phyloP scores from a whole-genome alignment of 2,888 invertebrate species.

The Brachypalpus laphriformis region DNA sequence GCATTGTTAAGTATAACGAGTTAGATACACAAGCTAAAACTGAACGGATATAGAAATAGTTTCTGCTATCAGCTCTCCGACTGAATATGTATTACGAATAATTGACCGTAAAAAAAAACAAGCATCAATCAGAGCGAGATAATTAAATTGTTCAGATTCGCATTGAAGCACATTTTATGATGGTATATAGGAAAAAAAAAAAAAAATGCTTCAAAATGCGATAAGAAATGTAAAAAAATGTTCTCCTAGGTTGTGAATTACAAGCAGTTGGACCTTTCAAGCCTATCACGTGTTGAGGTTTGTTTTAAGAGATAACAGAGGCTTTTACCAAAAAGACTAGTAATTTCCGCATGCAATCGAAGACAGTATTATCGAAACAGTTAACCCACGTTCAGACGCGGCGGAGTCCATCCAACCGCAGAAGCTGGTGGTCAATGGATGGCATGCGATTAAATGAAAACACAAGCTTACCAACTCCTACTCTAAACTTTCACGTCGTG shows the following conservation, averaged over 20 bases:
- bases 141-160: conserved; percentile 11
- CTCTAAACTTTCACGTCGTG: too few relatives aligned
- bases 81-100: conserved; percentile 32
- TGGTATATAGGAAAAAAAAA: not conserved
- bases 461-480: too few relatives aligned
- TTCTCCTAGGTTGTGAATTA: not conserved
- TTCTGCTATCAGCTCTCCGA: not conserved
- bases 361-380: too few relatives aligned
- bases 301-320: not conserved
- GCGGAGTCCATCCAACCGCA: too few relatives aligned
- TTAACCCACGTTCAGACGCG: too few relatives aligned
- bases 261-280: not conserved
- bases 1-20: conserved; percentile 29
- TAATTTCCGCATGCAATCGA: too few relatives aligned
- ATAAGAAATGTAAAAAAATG: not conserved
- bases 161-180: conserved; percentile 11
- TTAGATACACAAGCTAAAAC: conserved; percentile 28
- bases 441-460: too few relatives aligned
- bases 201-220: not conserved
- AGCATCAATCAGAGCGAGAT: conserved; percentile 24
- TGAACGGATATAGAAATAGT: not conserved
- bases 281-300: not conserved
- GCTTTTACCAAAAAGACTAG: too few relatives aligned
- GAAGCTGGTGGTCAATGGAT: too few relatives aligned
- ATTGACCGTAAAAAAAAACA: conserved; percentile 47